Evolutionary conservation across 2,113 vertebrate genomes (phyloP).

Genomic region (Phalacrocorax pelagicus): DNA sequence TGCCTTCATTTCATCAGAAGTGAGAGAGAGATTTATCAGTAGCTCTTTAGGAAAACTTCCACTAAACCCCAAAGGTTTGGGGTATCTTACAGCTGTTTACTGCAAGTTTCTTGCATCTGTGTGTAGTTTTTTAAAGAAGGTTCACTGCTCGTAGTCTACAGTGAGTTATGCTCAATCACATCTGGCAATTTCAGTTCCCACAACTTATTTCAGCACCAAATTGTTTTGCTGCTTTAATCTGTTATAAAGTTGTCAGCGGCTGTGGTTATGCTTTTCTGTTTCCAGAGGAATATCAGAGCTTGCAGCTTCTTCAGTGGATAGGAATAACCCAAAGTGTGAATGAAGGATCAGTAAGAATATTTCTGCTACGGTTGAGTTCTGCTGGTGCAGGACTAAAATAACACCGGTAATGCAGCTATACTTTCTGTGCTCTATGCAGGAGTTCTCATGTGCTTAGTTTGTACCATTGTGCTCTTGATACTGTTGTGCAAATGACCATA

Average conservation of each 20-base stretch:
- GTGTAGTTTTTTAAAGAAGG: background rate
- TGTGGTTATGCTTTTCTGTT: background rate
- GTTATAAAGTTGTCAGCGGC: background rate
- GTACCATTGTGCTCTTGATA: background rate
- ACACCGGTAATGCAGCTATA: background rate
- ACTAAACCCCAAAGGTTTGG: background rate
- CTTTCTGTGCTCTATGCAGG: background rate
- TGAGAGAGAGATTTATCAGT: background rate
- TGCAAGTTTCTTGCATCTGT: background rate
- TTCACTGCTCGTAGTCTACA: background rate
- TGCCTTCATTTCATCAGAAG: background rate
- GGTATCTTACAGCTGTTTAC: background rate
- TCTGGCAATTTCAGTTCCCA: background rate
- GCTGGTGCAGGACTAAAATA: background rate
- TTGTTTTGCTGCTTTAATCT: background rate
- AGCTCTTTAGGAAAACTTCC: background rate
- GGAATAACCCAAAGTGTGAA: rapidly evolving
- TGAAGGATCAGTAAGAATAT: background rate
- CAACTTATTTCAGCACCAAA: background rate
- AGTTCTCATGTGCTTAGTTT: background rate
- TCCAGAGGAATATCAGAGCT: background rate
- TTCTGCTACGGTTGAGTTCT: background rate
- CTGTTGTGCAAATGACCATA: background rate
- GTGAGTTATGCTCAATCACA: background rate
- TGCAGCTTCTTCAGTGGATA: background rate